Evolutionary conservation across 2,888 invertebrate genomes (phyloP), one percentile per base, ranked within the genome.

Genomic region (Lochmaea crataegi): DNA sequence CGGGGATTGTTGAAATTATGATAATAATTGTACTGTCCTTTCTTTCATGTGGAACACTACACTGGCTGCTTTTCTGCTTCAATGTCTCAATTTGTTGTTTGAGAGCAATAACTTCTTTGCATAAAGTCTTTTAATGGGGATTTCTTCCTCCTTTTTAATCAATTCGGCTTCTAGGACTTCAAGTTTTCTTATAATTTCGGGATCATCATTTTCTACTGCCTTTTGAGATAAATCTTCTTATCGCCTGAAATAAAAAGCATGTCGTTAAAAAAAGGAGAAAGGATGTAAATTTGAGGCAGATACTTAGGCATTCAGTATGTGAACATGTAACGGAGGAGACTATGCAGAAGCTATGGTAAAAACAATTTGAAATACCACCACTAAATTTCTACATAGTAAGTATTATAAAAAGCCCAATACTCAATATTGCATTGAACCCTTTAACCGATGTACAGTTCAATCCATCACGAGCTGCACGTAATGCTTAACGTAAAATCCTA

Each of bases 131-230:
- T 87, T 87, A 84, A 86, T 86, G 12, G 83, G 84, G 6, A 87
- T 87, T 77, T 87, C 87, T 66, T 86, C 85, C 77, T 87, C 87
- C 76, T 87, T 87, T 60, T 84, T 85, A 53, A 81, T 84, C 22
- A 83, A 77, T 65, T 85, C 83, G 42, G 78, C 79, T 74, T 87
- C 87, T 75, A 87, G 79, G 11, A 76, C 73, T 72, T 85, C 85
- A 67, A 87, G 75, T 76, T 86, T 81, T 53, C 82, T 81, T n/a
- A 82, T 11, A 1, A 79, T 71, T 14, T 78, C 80, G 10, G 78
- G 77, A 6, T 79, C 77, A 7, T 79, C 77, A 6, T 68, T 74
- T n/a, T 77, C 77, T 45, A 72, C 67, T 26, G 76, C 79, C 73
- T 80, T 80, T 66, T 81, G 79, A 2, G 81, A 81, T 16, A 86